Conservation (phyloP, 2,113 vertebrate species). For the Clarias magur region DNA sequence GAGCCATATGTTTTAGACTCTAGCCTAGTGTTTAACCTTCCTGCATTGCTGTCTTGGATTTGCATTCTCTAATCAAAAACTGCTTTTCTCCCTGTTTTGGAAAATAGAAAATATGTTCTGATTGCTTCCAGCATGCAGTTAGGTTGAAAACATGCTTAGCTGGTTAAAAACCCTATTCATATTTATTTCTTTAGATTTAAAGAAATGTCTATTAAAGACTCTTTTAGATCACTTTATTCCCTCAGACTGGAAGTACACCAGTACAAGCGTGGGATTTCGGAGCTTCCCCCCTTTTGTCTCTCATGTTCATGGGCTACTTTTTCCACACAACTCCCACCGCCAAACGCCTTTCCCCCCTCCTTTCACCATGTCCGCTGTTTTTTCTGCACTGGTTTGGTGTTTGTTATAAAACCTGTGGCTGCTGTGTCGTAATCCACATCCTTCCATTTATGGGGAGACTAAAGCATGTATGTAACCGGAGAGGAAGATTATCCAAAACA, state of each 20-base stretch:
- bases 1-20: not conserved
- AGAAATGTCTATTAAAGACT: not conserved
- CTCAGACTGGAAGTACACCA: not conserved
- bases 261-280: not conserved
- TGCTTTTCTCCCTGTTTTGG: slow-evolving; percentile 9
- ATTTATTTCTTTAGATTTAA: not conserved
- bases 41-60: slow-evolving; percentile 1
- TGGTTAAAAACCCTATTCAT: slow-evolving; percentile 10
- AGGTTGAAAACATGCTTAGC: slow-evolving; percentile 21
- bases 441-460: slow-evolving; percentile 42
- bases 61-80: slow-evolving; percentile 30
- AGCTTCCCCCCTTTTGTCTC: not conserved
- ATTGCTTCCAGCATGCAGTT: slow-evolving; percentile 34
- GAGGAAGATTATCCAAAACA: slow-evolving; percentile 30
- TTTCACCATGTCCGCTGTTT: slow-evolving; percentile 30
- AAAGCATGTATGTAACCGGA: slow-evolving; percentile 35
- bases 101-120: slow-evolving; percentile 17
- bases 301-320: not conserved
- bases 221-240: not conserved
- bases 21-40: not conserved
- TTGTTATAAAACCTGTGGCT: slow-evolving; percentile 43
- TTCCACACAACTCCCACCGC: not conserved
- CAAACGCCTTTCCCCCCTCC: not conserved
- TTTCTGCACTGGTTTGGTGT: slow-evolving; percentile 20
- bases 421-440: slow-evolving; percentile 40